phyloP scores from a whole-genome alignment of 2,113 vertebrate genomes.

The Agapornis roseicollis region DNA sequence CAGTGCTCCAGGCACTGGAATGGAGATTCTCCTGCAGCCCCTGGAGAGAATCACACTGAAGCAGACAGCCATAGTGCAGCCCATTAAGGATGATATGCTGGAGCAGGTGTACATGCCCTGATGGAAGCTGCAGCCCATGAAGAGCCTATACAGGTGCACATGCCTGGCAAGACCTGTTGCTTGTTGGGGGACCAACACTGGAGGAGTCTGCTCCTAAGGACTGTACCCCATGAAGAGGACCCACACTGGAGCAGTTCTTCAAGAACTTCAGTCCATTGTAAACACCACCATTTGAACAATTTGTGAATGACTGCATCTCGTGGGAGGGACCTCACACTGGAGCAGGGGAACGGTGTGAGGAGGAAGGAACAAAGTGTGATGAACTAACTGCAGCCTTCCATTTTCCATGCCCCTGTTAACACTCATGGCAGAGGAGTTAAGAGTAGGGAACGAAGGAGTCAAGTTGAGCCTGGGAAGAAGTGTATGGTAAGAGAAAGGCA shows the following conservation, averaged over 20 bases:
- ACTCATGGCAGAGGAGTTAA: background rate
- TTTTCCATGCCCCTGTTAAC: background rate
- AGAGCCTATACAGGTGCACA: background rate
- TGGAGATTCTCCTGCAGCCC: background rate
- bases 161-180: background rate
- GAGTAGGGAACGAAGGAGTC: background rate
- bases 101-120: fast-evolving
- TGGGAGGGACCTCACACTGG: background rate
- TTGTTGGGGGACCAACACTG: fast-evolving
- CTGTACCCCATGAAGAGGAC: background rate
- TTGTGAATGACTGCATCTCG: background rate
- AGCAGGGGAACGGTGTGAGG: background rate
- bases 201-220: background rate
- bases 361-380: background rate
- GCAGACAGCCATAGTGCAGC: background rate
- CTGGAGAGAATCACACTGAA: fast-evolving
- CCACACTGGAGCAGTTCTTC: background rate
- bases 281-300: background rate
- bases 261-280: background rate
- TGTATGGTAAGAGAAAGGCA: background rate
- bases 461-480: background rate
- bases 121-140: background rate
- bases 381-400: background rate
- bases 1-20: background rate
- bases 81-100: fast-evolving